Evolutionary conservation across 1,140 invertebrate species (phyloP), one percentile per base, ranked within the genome.

Genomic region (Drosophila saltans): DNA sequence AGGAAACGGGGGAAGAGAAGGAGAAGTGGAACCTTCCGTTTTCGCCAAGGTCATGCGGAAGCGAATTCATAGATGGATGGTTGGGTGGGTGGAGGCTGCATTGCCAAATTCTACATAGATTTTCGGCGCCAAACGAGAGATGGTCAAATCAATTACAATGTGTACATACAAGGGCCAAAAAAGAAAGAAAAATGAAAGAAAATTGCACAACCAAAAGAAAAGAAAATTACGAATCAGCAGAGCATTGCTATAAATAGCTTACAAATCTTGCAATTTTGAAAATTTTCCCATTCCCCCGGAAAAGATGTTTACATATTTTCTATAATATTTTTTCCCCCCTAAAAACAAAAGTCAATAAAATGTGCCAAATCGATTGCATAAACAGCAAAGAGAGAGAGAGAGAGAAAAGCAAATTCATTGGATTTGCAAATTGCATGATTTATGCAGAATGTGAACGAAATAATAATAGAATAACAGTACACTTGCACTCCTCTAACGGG

Each of bases 361-460:
- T 75, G 72, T 88, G 64, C 69, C 74, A 72, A 88, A 88, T 89
- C 83, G 80, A 86, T 89, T 68, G 82, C 69, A 76, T 79, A 73
- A 82, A 86, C 72, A 62, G 28, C 4, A 30, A 4, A 2, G 16
- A 16, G 16, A 36, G 3, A 36, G 33, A 36, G 40, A 78, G 2
- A 48, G 9, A 52, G 41, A 68, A n/a, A n/a, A n/a, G 9, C 3
- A 39, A 60, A 45, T 83, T 86, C 69, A 86, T 73, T 69, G 67
- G 67, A 67, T 73, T 79, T 76, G 79, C 83, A 80, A 80, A 86
- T 60, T 77, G 72, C 69, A 71, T 82, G 83, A 83, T 72, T 86
- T 88, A 86, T 88, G 80, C 70, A 74, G 70, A 80, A 80, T 70
- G 58, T 57, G 43, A 48, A 76, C 48, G 41, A 63, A 52, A 9